Evolutionary conservation across 2,797 vertebrate species (phyloP).

Genomic region (Chromobotia macracanthus): DNA sequence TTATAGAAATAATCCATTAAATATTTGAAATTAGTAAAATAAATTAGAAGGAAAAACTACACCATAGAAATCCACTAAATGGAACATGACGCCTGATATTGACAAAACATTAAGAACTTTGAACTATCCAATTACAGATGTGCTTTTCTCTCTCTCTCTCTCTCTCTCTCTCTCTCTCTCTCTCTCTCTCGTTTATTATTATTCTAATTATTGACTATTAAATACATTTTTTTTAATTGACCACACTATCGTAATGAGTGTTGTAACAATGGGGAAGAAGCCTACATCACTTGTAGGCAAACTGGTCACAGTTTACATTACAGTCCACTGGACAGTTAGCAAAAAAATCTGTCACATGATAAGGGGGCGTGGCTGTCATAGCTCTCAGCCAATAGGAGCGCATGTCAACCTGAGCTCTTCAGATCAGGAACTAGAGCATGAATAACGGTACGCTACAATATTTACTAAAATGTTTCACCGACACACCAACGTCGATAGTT

Average conservation of each 20-base stretch:
- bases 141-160: too few species aligned
- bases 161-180: too few species aligned
- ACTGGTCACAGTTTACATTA: slow-evolving; percentile 1
- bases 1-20: background rate
- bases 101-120: too few species aligned
- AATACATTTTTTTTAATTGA: too few species aligned
- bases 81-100: too few species aligned
- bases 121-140: too few species aligned
- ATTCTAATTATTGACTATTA: too few species aligned
- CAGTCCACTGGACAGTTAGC: background rate
- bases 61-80: too few species aligned
- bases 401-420: slow-evolving; percentile 70
- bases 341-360: slow-evolving; percentile 76
- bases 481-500: slow-evolving; percentile 64
- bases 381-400: slow-evolving; percentile 76
- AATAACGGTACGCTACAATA: slow-evolving; percentile 79
- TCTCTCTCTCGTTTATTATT: too few species aligned
- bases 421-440: slow-evolving; percentile 71
- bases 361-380: slow-evolving; percentile 73
- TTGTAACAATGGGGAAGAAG: background rate
- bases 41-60: too few species aligned
- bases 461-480: slow-evolving; percentile 73
- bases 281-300: background rate
- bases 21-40: background rate
- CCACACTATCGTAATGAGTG: too few species aligned